Evolutionary conservation across 2,113 vertebrate species (phyloP).

Genomic region (Leucopsar rothschildi): DNA sequence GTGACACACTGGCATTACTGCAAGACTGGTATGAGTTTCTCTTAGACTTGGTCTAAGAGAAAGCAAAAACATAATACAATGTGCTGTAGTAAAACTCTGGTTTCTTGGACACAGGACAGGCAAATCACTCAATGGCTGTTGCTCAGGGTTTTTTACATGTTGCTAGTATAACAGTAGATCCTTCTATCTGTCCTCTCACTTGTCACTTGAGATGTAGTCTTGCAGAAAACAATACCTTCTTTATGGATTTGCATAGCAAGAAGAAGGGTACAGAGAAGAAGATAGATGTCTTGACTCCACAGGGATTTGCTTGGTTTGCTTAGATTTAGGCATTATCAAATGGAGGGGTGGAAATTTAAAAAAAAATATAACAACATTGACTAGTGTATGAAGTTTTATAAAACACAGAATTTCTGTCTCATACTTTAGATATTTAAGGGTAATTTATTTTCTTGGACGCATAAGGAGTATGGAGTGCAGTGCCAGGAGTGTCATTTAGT

Average conservation of each 20-base stretch:
- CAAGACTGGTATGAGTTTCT: not conserved
- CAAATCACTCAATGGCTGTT: not conserved
- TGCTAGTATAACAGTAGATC: not conserved
- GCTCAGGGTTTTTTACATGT: not conserved
- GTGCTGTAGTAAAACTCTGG: not conserved
- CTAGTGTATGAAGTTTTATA: not conserved
- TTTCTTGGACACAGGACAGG: not conserved
- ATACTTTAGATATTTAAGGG: not conserved
- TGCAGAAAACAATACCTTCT: not conserved
- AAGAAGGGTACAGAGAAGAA: not conserved
- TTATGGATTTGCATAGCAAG: not conserved
- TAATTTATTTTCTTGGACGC: not conserved
- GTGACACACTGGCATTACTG: not conserved
- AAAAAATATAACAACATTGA: not conserved
- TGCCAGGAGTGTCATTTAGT: not conserved
- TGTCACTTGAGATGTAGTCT: not conserved
- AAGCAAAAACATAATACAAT: not conserved
- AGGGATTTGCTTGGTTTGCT: not conserved
- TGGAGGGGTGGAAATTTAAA: accelerated
- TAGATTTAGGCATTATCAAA: not conserved
- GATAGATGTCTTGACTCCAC: not conserved
- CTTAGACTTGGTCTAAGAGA: not conserved
- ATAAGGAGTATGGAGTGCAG: not conserved
- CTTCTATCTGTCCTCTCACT: not conserved
- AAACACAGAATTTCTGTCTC: not conserved